These are phyloP conservation scores for Petaurus breviceps DNA, from an alignment of 2,113 vertebrate species.

Conservation along the genomic window DNA sequence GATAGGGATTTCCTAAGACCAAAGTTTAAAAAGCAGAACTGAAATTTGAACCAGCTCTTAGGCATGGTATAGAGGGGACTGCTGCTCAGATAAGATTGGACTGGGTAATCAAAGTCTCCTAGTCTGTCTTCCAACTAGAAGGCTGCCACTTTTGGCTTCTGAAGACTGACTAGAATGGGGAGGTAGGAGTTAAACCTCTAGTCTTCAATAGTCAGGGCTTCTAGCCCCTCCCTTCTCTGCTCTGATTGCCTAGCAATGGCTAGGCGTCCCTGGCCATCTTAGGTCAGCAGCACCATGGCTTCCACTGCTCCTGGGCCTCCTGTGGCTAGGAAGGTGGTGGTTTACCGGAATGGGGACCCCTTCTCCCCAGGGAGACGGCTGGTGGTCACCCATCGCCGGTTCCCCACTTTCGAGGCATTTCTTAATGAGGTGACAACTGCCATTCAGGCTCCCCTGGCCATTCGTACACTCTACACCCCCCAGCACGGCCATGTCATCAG, in stretches of 20 bases:
- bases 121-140: background rate
- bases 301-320: background rate
- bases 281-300: constrained; percentile 45
- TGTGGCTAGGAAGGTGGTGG: constrained; percentile 87
- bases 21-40: background rate
- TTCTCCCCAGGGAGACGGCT: constrained; percentile 89
- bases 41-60: background rate
- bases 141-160: background rate
- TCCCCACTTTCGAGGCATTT: constrained; percentile 90
- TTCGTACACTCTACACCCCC: constrained; percentile 91
- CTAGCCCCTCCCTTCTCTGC: background rate
- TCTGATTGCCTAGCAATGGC: constrained; percentile 54
- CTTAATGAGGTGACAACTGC: constrained; percentile 90
- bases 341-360: constrained; percentile 92
- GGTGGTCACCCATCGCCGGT: constrained; percentile 89
- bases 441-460: constrained; percentile 85
- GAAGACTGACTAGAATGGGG: background rate
- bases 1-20: background rate
- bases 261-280: constrained; percentile 40
- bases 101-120: background rate
- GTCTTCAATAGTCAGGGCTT: constrained; percentile 16
- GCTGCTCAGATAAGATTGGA: background rate
- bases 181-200: constrained; percentile 21
- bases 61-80: background rate
- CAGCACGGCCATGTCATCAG: constrained; percentile 85